phyloP scores from a whole-genome alignment of 2,113 vertebrate species.

The Manacus vitellinus region DNA sequence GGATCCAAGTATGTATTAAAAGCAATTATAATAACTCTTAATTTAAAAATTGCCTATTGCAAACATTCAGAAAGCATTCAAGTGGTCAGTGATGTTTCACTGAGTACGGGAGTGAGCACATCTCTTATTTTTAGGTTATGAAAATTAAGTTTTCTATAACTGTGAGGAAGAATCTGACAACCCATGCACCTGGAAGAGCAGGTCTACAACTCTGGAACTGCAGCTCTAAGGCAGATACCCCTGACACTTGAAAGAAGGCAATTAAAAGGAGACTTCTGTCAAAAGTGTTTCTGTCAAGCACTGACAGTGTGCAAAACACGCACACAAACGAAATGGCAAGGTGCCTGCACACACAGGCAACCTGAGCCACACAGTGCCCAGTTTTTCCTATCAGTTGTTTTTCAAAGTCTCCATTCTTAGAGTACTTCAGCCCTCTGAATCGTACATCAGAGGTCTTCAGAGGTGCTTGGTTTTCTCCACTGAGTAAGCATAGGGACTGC shows the following conservation, averaged over 20 bases:
- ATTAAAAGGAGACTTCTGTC: background rate
- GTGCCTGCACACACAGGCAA: background rate
- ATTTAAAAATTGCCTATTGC: background rate
- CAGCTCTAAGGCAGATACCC: background rate
- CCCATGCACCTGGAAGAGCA: background rate
- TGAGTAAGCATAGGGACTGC: background rate
- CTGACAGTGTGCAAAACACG: background rate
- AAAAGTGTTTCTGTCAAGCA: background rate
- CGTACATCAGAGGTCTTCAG: background rate
- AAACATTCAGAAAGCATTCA: background rate
- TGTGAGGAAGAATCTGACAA: background rate
- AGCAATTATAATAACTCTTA: background rate
- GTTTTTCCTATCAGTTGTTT: background rate
- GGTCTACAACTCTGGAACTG: background rate
- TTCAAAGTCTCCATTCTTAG: background rate
- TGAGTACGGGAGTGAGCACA: background rate
- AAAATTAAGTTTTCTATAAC: background rate
- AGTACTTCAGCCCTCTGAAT: background rate
- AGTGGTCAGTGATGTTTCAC: background rate
- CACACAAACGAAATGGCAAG: background rate
- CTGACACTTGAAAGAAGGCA: background rate
- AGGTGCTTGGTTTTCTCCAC: background rate
- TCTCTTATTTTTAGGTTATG: background rate
- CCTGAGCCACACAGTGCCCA: background rate
- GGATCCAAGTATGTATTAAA: background rate